Conservation (phyloP, 2,797 vertebrate species). For the Premnoplex brunnescens region DNA sequence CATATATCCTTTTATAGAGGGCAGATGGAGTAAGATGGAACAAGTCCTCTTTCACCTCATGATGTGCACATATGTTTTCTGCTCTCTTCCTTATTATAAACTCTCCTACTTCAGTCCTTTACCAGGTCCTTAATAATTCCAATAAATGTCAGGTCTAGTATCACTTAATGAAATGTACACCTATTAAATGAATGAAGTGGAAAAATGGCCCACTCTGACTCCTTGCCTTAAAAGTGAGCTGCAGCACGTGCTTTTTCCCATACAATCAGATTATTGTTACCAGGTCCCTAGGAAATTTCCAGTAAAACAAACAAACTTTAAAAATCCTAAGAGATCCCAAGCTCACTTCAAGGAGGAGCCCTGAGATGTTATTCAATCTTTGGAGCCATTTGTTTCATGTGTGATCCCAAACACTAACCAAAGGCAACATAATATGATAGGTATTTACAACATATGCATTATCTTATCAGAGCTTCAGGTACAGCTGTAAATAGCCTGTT, state of each 20-base stretch:
- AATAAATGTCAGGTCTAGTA: constrained; percentile 33
- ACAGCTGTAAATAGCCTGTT: constrained; percentile 57
- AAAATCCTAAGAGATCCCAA: background rate
- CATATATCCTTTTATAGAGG: background rate
- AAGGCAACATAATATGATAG: constrained; percentile 49
- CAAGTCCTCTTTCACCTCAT: background rate
- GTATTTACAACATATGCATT: constrained; percentile 67
- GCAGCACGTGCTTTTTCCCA: background rate
- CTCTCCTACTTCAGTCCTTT: background rate
- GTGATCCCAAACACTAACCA: constrained; percentile 42
- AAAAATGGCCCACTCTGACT: background rate
- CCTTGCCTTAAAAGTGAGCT: background rate
- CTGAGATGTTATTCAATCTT: constrained; percentile 13
- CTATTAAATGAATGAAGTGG: constrained; percentile 2
- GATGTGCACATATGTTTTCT: background rate
- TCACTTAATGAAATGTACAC: constrained; percentile 12
- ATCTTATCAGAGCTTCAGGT: constrained; percentile 71
- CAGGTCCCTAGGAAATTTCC: background rate
- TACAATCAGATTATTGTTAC: background rate
- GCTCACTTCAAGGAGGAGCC: background rate
- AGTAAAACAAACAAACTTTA: background rate
- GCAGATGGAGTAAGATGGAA: background rate
- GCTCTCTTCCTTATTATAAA: background rate
- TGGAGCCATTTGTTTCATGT: constrained; percentile 1
- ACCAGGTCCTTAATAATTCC: background rate